phyloP scores from a whole-genome alignment of 2,888 invertebrate species.

The Parnassius apollo region DNA sequence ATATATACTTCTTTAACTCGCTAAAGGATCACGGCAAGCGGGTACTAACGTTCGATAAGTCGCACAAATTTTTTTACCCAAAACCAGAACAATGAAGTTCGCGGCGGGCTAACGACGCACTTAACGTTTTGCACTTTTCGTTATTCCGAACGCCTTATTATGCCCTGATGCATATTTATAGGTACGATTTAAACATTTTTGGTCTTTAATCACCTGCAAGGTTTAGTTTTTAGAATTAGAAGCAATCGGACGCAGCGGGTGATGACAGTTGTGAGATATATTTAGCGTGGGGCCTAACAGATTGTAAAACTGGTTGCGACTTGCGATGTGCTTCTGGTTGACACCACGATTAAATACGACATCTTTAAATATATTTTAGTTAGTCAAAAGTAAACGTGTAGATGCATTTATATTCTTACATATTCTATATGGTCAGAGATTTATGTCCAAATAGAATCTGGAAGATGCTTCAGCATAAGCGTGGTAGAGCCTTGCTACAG shows the following conservation, averaged over 20 bases:
- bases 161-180: constrained; percentile 40
- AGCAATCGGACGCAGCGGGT: neutral
- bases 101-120: constrained; percentile 40
- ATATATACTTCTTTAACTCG: constrained; percentile 15
- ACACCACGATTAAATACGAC: neutral
- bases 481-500: no score
- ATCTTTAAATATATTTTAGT: no score
- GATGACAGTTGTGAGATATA: neutral
- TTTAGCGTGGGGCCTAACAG: no score
- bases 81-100: constrained; percentile 34
- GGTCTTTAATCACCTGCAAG: constrained; percentile 6
- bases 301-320: no score
- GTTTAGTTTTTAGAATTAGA: neutral
- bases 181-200: constrained; percentile 9
- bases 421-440: no score
- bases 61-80: constrained; percentile 32
- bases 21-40: neutral
- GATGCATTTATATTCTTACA: no score
- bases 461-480: no score
- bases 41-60: neutral
- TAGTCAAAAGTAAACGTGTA: no score
- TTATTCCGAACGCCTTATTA: constrained; percentile 27
- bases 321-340: no score
- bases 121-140: constrained; percentile 32
- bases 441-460: no score